A percentile compares a stretch with the other conserved stretches of the same genome.
These are phyloP conservation scores for Lepidochrysops patricia DNA, from an alignment of 2,888 invertebrate genomes.

Conservation along the genomic window DNA sequence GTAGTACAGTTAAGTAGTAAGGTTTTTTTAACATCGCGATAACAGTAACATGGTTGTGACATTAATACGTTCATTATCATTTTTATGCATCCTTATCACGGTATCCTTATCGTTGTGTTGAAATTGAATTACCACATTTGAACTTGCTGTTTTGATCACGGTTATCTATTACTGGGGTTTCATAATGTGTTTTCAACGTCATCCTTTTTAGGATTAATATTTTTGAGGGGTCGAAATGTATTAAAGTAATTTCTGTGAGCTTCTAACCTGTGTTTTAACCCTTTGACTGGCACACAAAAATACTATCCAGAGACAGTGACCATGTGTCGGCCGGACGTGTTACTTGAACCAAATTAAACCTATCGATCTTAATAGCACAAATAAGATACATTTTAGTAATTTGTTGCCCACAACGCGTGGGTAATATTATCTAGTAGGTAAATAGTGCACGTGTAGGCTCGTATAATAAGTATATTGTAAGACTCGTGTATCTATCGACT, in stretches of 20 bases:
- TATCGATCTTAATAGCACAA: too few species aligned
- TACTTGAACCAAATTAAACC: too few species aligned
- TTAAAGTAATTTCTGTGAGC: too few species aligned
- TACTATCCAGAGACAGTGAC: too few species aligned
- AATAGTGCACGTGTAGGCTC: background rate
- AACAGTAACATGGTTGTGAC: conserved; percentile 1
- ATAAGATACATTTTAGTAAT: too few species aligned
- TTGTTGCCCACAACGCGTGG: too few species aligned
- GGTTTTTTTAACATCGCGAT: background rate
- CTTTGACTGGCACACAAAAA: too few species aligned
- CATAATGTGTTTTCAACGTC: background rate
- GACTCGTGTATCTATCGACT: background rate
- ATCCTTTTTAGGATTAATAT: background rate
- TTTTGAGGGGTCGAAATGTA: too few species aligned
- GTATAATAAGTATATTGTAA: background rate
- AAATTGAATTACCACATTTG: background rate
- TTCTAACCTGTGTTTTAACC: background rate
- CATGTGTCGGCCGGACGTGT: too few species aligned
- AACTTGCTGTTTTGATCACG: background rate
- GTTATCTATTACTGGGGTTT: background rate
- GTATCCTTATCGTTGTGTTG: conserved; percentile 6
- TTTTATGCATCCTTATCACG: conserved; percentile 4
- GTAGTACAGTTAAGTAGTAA: too few species aligned
- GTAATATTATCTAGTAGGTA: background rate
- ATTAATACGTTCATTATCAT: conserved; percentile 7